Conservation (phyloP, 1,140 invertebrate genomes). For the Dryas iulia region DNA sequence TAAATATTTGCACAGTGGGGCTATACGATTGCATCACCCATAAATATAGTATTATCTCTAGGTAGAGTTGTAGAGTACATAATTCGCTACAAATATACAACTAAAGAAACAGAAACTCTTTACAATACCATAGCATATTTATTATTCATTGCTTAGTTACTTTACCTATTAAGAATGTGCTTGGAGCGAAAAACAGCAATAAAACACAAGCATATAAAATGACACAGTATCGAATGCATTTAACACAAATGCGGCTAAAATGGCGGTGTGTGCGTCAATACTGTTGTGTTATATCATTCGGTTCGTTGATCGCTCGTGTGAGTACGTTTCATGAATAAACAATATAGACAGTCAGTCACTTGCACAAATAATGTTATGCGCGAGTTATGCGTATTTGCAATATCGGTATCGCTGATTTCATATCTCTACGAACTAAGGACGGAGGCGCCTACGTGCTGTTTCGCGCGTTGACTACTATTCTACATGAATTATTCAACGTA, state of each 20-base stretch:
- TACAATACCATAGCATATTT: not conserved
- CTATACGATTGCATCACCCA: conserved; percentile 48
- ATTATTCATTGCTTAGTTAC: conserved; percentile 8
- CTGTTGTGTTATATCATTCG: conserved; percentile 38
- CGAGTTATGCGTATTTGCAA: conserved; percentile 42
- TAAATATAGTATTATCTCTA: conserved; percentile 41
- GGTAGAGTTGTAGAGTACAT: not conserved
- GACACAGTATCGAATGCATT: not conserved
- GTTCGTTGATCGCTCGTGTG: conserved; percentile 48
- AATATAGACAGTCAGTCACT: conserved; percentile 38
- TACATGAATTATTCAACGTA: not conserved
- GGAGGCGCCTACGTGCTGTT: conserved; percentile 65
- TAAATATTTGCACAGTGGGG: conserved; percentile 14
- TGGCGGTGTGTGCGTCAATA: conserved; percentile 29
- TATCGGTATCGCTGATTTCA: conserved; percentile 49
- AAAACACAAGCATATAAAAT: not conserved
- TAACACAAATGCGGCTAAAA: conserved; percentile 17
- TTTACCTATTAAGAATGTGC: not conserved
- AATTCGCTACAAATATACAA: conserved; percentile 12
- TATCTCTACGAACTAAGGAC: conserved; percentile 43
- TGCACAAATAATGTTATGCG: conserved; percentile 46
- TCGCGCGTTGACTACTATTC: conserved; percentile 52
- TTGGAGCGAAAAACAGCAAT: conserved; percentile 13
- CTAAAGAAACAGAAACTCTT: not conserved
- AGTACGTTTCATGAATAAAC: conserved; percentile 45